Percentiles rank a stretch among this genome's conserved stretches.
phyloP scores from a whole-genome alignment of 2,888 invertebrate genomes.

The Podotricha telesiphe region DNA sequence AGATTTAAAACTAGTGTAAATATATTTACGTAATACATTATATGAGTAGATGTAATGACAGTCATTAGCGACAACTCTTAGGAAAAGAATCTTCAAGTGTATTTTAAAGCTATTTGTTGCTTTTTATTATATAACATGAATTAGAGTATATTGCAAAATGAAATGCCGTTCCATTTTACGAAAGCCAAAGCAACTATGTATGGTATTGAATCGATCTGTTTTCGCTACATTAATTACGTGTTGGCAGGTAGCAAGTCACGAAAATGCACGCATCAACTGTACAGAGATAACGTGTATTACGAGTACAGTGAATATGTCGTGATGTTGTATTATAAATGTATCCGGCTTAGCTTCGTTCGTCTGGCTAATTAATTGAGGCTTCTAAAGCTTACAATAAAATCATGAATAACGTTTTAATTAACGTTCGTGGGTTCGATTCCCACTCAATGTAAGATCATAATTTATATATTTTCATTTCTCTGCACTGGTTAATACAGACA shows the following conservation, averaged over 20 bases:
- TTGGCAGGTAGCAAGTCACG: constrained; percentile 59
- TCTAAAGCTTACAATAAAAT: constrained; percentile 1
- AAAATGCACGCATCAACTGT: constrained; percentile 55
- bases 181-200: not conserved
- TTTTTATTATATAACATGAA: constrained; percentile 10
- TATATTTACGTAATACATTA: not conserved
- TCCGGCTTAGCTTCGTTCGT: constrained; percentile 56
- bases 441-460: too few species aligned
- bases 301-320: constrained; percentile 56
- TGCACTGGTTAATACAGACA: too few species aligned
- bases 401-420: not conserved
- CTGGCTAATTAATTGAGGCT: constrained; percentile 1
- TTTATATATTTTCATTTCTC: too few species aligned
- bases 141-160: not conserved
- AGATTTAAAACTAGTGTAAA: not conserved
- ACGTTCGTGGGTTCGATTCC: too few species aligned
- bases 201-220: constrained; percentile 42
- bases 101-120: not conserved
- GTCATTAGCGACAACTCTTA: constrained; percentile 6
- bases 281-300: constrained; percentile 62
- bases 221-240: constrained; percentile 43
- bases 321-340: constrained; percentile 62
- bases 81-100: not conserved
- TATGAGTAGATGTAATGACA: not conserved
- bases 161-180: constrained; percentile 20